Conservation (phyloP, 2,888 invertebrate genomes). For the Acleris laterana region DNA sequence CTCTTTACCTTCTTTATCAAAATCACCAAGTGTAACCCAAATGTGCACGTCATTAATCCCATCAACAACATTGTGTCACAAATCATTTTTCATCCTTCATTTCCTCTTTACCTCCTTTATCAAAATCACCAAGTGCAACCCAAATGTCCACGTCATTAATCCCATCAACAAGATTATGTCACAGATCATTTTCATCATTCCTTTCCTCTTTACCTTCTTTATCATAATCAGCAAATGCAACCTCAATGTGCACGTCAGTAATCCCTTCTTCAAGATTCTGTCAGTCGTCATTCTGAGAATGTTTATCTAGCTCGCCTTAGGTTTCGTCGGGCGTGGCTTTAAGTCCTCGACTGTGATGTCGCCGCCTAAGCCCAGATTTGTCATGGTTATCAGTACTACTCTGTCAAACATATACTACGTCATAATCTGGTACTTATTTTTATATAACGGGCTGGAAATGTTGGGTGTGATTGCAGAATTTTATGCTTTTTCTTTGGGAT, state of each 20-base stretch:
- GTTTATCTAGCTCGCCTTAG: slow-evolving; percentile 14
- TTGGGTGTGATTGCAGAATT: not conserved
- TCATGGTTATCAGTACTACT: slow-evolving; percentile 49
- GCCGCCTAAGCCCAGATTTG: slow-evolving; percentile 70
- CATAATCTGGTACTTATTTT: slow-evolving; percentile 14
- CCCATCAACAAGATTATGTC: too few relatives aligned
- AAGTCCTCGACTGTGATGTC: slow-evolving; percentile 51
- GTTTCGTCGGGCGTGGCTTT: slow-evolving; percentile 37
- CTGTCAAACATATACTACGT: slow-evolving; percentile 43
- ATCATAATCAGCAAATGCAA: not conserved
- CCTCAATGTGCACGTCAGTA: slow-evolving; percentile 11
- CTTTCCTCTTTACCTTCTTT: not conserved
- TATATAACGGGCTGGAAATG: slow-evolving; percentile 8
- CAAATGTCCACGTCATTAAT: too few relatives aligned
- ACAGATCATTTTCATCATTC: not conserved
- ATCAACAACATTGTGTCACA: too few relatives aligned
- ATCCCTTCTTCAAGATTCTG: slow-evolving; percentile 30
- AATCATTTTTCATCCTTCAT: too few relatives aligned
- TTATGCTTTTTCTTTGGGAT: too few relatives aligned
- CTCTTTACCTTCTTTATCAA: too few relatives aligned
- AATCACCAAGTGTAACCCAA: too few relatives aligned
- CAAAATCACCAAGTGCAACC: too few relatives aligned
- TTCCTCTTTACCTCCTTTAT: too few relatives aligned
- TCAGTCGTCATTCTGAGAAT: slow-evolving; percentile 13
- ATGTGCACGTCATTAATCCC: too few relatives aligned